phyloP scores from a whole-genome alignment of 2,888 invertebrate species.

The Sesia bembeciformis region DNA sequence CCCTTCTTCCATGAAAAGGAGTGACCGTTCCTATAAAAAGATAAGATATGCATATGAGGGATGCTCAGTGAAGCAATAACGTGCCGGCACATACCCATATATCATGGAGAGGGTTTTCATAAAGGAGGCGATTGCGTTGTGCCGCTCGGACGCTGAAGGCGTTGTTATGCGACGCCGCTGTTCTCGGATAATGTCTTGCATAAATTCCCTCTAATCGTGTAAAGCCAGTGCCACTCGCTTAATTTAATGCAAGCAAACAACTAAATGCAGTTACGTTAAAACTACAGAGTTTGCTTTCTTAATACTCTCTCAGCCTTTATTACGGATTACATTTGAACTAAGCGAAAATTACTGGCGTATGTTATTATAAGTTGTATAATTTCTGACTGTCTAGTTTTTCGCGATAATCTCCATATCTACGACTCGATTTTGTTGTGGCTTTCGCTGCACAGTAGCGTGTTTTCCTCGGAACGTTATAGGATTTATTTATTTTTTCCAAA shows the following conservation, averaged over 20 bases:
- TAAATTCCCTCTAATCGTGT: constrained; percentile 67
- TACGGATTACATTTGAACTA: too few relatives aligned
- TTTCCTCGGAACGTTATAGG: too few relatives aligned
- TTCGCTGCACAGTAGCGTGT: too few relatives aligned
- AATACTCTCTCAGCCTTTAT: too few relatives aligned
- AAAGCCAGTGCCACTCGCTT: constrained; percentile 59
- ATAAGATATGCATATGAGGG: constrained; percentile 40
- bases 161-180: constrained; percentile 65
- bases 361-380: too few relatives aligned
- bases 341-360: too few relatives aligned
- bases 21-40: constrained; percentile 20
- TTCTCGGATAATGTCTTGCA: constrained; percentile 70
- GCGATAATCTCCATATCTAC: too few relatives aligned
- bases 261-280: background rate
- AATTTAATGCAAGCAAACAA: constrained; percentile 51
- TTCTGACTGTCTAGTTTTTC: too few relatives aligned
- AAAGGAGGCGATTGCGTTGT: constrained; percentile 41
- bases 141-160: constrained; percentile 62
- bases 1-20: too few relatives aligned
- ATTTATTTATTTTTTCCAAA: too few relatives aligned
- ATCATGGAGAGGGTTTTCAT: constrained; percentile 61
- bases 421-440: too few relatives aligned
- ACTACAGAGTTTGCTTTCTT: background rate
- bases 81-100: constrained; percentile 54
- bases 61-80: constrained; percentile 55